Evolutionary conservation across 2,797 vertebrate genomes (phyloP).

Genomic region (Anas bahamensis): DNA sequence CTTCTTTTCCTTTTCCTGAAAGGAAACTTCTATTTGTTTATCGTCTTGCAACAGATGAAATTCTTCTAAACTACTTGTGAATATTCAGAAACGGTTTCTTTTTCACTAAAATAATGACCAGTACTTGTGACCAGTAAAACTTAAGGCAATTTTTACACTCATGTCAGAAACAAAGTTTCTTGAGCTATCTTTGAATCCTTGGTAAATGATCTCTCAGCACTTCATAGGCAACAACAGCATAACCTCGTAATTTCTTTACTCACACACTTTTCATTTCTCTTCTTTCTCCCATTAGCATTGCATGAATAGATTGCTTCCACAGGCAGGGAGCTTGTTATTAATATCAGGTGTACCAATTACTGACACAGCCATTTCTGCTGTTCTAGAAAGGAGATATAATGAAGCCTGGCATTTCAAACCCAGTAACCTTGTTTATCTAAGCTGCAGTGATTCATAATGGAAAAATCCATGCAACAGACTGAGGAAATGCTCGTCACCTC

Average conservation of each 20-base stretch:
- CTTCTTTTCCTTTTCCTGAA: background rate
- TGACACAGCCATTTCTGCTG: background rate
- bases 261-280: background rate
- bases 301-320: background rate
- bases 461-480: background rate
- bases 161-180: background rate
- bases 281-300: background rate
- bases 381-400: conserved; percentile 35
- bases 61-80: background rate
- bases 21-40: background rate
- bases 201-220: background rate
- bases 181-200: background rate
- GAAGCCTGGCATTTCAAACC: conserved; percentile 38
- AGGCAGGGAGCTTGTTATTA: conserved; percentile 4
- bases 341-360: conserved; percentile 37
- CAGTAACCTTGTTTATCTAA: conserved; percentile 35
- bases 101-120: background rate
- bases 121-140: background rate
- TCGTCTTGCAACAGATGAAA: background rate
- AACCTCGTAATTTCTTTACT: background rate
- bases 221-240: background rate
- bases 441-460: conserved; percentile 9
- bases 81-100: background rate
- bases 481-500: background rate
- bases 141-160: background rate